A percentile compares a stretch with the other conserved stretches of the same genome.
Evolutionary conservation across 2,113 vertebrate genomes (phyloP).

Genomic region (Mystacornis crossleyi): DNA sequence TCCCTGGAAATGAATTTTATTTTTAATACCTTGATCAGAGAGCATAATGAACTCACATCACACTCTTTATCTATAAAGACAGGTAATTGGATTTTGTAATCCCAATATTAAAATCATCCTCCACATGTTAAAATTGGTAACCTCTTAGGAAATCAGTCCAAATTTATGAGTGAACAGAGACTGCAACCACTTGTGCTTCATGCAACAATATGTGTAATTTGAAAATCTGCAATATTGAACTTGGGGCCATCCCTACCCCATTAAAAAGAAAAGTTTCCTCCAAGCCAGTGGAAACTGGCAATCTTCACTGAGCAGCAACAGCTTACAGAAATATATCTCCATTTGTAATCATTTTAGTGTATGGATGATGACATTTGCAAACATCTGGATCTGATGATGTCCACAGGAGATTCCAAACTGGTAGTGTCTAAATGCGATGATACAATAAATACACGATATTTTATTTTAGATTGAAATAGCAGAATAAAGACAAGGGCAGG

Average conservation of each 20-base stretch:
- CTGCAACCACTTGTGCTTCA: background rate
- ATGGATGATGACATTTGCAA: constrained; percentile 73
- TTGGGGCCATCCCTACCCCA: constrained; percentile 22
- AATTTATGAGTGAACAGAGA: constrained; percentile 1
- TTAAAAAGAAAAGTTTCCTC: constrained; percentile 52
- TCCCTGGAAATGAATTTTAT: background rate
- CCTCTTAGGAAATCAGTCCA: background rate
- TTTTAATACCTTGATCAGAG: constrained; percentile 3
- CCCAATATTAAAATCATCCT: background rate
- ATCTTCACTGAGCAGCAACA: constrained; percentile 51
- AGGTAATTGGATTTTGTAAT: constrained; percentile 1
- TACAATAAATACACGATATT: constrained; percentile 65
- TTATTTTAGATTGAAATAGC: constrained; percentile 63
- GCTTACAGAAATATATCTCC: constrained; percentile 54
- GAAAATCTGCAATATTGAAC: constrained; percentile 45
- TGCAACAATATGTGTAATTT: background rate
- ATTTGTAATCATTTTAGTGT: constrained; percentile 73
- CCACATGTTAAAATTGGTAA: background rate
- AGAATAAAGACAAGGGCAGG: constrained; percentile 40
- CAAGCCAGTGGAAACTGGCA: constrained; percentile 65
- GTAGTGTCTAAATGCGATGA: constrained; percentile 72
- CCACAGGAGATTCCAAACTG: constrained; percentile 73
- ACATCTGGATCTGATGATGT: constrained; percentile 79
- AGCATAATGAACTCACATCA: background rate
- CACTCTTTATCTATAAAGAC: background rate